Evolutionary conservation across 1,140 invertebrate species (phyloP), one percentile per base, ranked within the genome.

Genomic region (Anastrepha obliqua): DNA sequence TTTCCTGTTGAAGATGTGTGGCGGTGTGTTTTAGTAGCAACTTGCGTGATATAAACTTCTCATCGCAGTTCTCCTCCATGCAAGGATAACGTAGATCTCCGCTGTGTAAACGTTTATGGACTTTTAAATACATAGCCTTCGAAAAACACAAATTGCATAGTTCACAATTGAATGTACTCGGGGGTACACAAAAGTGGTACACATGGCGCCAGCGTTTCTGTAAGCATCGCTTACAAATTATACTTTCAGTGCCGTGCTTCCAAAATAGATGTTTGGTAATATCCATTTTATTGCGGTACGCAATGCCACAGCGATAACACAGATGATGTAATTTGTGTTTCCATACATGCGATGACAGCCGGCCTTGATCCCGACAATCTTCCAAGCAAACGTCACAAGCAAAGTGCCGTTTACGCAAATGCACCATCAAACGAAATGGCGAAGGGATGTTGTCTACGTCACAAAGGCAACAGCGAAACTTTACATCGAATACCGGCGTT

Each of bases 171-270:
- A 97, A 98, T 47, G 95, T 94, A 17, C 94, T 94, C 6, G 97
- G 96, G 29, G 97, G 97, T 88, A 96, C 95, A 91, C 97, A 98
- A 91, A 98, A 98, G 91, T 98, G 97, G 94, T 98, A 98, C 11
- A 97, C 96, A 93, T 98, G 97, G 0, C 96, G 97, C 97, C 97
- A 98, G 89, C 97, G 97, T 91, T 98, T 98, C 89, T 97, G 96
- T 5, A 97, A 91, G 93, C 97, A 98, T 90, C 95, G 96, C 92
- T 97, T 97, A 92, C 97, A 98, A 5, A 96, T 93, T 2, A 97
- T 96, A 94, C 97, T 97, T 91, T 98, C 97, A 5, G 97, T 98
- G 15, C 97, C 97, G 92, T 98, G 97, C 92, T 98, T 98, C 97
- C 97, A 98, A 91, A 97, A 97, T 62, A 98, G 93, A 94, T 98